phyloP scores from a whole-genome alignment of 2,113 vertebrate species.

The Solea senegalensis region DNA sequence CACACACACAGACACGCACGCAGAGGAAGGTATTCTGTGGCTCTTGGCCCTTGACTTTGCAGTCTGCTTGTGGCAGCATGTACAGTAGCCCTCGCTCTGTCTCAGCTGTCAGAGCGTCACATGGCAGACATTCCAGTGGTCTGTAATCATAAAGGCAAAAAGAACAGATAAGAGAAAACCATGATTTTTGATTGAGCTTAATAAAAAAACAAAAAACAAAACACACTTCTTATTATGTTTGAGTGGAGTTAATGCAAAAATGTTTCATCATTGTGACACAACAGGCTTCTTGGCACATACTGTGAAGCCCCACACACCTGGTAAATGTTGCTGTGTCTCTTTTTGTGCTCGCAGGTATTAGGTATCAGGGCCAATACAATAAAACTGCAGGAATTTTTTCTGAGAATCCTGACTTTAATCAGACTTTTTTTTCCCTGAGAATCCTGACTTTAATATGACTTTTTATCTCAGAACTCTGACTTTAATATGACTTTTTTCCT shows the following conservation, averaged over 20 bases:
- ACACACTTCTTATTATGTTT: slow-evolving; percentile 1
- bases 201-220: background rate
- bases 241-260: background rate
- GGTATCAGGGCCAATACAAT: too few species aligned
- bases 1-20: slow-evolving; percentile 30
- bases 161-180: slow-evolving; percentile 18
- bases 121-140: slow-evolving; percentile 59
- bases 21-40: slow-evolving; percentile 45
- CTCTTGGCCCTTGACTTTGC: slow-evolving; percentile 52
- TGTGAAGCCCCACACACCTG: background rate
- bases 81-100: slow-evolving; percentile 21
- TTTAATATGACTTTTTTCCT: too few species aligned
- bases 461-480: too few species aligned
- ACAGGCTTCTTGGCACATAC: background rate
- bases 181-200: slow-evolving; percentile 26
- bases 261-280: slow-evolving; percentile 16
- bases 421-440: too few species aligned
- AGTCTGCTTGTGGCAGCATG: slow-evolving; percentile 66
- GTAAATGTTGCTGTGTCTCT: too few species aligned
- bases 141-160: slow-evolving; percentile 27
- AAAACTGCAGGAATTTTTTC: too few species aligned
- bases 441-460: too few species aligned
- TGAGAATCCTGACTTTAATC: too few species aligned
- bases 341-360: too few species aligned
- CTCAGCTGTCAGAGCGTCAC: slow-evolving; percentile 51